Base-by-base conservation (phyloP, 2,888 invertebrate species). In the Coremacera marginata region DNA sequence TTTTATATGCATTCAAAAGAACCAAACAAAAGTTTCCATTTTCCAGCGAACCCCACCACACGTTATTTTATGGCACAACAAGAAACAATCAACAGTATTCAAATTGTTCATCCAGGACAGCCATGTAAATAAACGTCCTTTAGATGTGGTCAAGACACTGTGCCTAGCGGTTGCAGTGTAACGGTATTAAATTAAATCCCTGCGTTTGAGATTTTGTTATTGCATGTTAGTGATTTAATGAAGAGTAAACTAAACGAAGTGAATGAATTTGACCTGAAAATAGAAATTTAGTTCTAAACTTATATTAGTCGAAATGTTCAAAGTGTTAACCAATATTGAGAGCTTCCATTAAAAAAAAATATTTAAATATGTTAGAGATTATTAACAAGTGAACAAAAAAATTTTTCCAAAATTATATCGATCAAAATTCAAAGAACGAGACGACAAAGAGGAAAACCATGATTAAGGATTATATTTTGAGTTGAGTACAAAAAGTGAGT, bases 81-180 rank as follows among this genome's bases (percentile, higher is more conserved):
- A 81, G 82, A 84, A 86, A 83, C 82, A 80, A 77, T 81, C 78
- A 81, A 81, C 80, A 81, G 79, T 60, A 57, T 75, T 79, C 80
- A 80, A 76, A 78, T 75, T 75, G 31, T 60, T 70, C 62, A 78
- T 79, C 76, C 70, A 78, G 80, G 81, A 57, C 67, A 75, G 78
- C 80, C 83, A 85, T 84, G 86, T 84, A 84, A 85, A 85, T 84
- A 80, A 82, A 82, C 79, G 82, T 83, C 82, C 80, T 84, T 86
- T 85, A 85, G 85, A 88, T 82, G 85, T 86, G 86, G 88, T 87
- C 88, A 87, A 87, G 84, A 84, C 85, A 84, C 83, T 80, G 83
- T 82, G 82, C 82, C 82, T 77, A 82, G 80, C 82, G 84, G 86
- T 83, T 81, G 84, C 22, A 22, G 25, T 70, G 34, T 55, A 55